Evolutionary conservation across 2,888 invertebrate species (phyloP).

Genomic region (Eupithecia subumbrata): DNA sequence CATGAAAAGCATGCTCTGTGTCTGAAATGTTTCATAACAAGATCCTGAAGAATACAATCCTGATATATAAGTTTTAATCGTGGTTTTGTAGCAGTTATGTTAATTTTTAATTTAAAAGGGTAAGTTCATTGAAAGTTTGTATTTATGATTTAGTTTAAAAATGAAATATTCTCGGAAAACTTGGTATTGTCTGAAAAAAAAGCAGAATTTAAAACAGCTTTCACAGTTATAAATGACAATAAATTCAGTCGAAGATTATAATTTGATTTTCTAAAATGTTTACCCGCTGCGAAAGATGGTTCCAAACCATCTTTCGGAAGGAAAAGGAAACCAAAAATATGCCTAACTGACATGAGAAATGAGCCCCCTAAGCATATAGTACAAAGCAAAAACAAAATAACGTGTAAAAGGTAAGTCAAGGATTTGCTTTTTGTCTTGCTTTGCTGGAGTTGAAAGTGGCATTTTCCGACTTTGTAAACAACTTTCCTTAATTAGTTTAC

Average conservation of each 20-base stretch:
- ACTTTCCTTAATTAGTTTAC: constrained; percentile 36
- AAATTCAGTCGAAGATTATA: neutral
- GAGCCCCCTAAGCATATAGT: no score
- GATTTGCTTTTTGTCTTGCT: neutral
- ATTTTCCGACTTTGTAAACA: constrained; percentile 3
- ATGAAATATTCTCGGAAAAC: neutral
- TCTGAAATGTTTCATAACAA: constrained; percentile 26
- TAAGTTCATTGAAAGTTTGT: neutral
- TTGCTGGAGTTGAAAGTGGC: neutral
- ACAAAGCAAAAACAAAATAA: neutral
- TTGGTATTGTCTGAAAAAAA: neutral
- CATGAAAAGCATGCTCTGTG: constrained; percentile 29
- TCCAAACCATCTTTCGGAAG: neutral
- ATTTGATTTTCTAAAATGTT: neutral
- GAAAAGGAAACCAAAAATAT: no score
- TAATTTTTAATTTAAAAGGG: neutral
- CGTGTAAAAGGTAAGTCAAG: neutral
- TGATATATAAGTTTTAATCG: neutral
- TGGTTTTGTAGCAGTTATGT: neutral
- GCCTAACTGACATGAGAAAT: no score
- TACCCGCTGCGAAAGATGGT: neutral
- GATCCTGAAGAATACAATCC: constrained; percentile 14
- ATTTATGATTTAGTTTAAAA: neutral
- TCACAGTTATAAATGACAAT: neutral
- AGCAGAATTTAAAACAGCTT: neutral